These are phyloP conservation scores for Tipula confusa DNA, from an alignment of 2,888 invertebrate species.

Conservation along the genomic window DNA sequence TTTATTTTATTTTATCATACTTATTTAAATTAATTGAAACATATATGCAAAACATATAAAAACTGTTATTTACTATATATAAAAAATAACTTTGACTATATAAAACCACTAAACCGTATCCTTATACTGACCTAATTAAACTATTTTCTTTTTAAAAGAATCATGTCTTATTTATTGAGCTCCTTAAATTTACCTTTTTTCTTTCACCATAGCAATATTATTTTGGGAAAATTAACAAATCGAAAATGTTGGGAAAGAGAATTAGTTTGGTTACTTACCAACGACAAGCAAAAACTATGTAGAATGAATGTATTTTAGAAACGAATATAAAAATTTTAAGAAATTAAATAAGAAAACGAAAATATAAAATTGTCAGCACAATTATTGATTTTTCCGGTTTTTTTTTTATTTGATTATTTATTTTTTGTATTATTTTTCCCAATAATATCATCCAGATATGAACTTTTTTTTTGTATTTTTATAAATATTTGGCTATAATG, in stretches of 20 bases:
- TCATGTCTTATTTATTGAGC: neutral
- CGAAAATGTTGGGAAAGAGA: neutral
- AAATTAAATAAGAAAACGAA: neutral
- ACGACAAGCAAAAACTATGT: neutral
- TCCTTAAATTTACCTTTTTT: neutral
- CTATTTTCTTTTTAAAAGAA: neutral
- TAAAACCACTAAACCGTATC: neutral
- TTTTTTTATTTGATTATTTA: neutral
- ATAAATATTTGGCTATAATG: neutral
- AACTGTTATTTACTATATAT: neutral
- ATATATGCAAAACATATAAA: too few species aligned
- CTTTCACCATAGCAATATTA: neutral
- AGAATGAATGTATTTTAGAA: neutral
- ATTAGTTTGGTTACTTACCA: neutral
- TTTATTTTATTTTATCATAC: neutral
- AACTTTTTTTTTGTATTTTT: neutral
- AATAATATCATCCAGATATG: neutral
- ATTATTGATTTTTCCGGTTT: neutral
- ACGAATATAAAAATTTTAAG: neutral
- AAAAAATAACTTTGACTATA: too few species aligned
- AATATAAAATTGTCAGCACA: neutral
- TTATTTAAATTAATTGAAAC: too few species aligned
- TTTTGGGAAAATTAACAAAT: too few species aligned
- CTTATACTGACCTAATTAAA: neutral
- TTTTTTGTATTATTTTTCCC: neutral